Conservation (phyloP, 35 echinoderm and acorn worm species). For the Chiridota heheva region DNA sequence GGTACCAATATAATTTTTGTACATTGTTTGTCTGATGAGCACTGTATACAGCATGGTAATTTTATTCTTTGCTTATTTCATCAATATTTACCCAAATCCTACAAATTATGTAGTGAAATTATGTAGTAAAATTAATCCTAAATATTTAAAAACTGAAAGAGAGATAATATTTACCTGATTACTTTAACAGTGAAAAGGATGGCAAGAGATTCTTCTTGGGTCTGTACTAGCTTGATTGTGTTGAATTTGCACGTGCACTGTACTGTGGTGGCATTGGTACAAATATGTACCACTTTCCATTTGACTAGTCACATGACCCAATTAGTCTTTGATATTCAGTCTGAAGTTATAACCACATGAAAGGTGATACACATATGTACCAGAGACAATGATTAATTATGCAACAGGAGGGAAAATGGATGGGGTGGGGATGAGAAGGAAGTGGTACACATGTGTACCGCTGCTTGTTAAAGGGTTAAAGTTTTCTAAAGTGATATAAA, state of each 20-base stretch:
- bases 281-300: background rate
- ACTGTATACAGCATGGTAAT: constrained; percentile 12
- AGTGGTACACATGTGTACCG: constrained; percentile 15
- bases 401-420: background rate
- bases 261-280: background rate
- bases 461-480: background rate
- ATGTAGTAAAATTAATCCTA: background rate
- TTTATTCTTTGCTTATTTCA: constrained; percentile 8
- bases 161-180: background rate
- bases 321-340: constrained; percentile 15
- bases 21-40: constrained; percentile 5
- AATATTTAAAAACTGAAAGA: background rate
- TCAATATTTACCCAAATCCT: background rate
- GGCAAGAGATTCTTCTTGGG: background rate
- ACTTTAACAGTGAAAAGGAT: background rate
- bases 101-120: background rate
- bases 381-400: background rate
- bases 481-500: too few species aligned
- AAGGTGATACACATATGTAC: constrained; percentile 5
- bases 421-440: background rate
- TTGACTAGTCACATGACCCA: background rate
- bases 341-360: constrained; percentile 6
- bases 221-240: background rate
- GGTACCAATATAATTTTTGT: background rate
- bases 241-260: constrained; percentile 9